Conservation (phyloP, 2,113 vertebrate species). For the Procavia capensis region DNA sequence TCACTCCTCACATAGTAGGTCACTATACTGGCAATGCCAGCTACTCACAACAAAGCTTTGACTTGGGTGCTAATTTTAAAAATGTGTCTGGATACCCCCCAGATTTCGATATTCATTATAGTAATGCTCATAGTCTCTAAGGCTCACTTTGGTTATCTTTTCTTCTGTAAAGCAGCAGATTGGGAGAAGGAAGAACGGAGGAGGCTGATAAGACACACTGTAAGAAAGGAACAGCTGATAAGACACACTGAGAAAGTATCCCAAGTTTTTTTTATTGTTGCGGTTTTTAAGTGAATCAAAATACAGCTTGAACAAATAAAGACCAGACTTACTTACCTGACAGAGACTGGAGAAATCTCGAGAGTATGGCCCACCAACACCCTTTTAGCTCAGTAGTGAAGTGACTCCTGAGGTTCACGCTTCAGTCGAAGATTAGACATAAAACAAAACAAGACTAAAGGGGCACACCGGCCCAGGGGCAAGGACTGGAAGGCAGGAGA, state of each 20-base stretch:
- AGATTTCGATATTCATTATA: background rate
- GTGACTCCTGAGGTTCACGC: no score
- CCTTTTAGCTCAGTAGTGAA: no score
- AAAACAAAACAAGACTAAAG: no score
- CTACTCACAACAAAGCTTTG: background rate
- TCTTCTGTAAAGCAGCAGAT: conserved; percentile 12
- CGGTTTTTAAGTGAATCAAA: background rate
- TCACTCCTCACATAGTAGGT: background rate
- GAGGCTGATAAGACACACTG: background rate
- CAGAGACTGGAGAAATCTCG: no score
- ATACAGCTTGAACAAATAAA: background rate
- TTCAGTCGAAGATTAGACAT: no score
- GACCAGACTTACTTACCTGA: no score
- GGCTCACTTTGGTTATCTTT: background rate
- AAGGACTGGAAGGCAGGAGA: no score
- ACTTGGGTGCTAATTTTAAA: background rate
- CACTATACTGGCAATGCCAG: background rate
- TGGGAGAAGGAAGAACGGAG: background rate
- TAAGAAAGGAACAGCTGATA: background rate
- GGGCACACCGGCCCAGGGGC: no score
- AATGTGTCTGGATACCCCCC: background rate
- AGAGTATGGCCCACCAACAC: no score
- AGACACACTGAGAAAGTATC: background rate
- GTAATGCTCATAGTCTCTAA: background rate
- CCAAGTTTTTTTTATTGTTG: background rate